Conservation (phyloP, 2,797 vertebrate genomes). For the Agapornis canus region DNA sequence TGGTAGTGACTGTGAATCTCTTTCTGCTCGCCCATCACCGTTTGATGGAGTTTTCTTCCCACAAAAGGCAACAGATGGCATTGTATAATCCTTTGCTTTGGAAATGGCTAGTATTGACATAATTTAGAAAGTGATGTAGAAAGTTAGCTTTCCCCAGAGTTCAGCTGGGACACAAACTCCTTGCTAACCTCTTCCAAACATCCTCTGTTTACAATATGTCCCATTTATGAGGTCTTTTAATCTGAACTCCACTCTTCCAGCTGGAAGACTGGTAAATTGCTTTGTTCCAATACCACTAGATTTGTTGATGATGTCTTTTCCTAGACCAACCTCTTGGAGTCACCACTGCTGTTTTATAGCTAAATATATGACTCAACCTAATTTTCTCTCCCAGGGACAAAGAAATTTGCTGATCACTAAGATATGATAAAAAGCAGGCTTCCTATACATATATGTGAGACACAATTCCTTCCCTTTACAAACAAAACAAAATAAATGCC, state of each 20-base stretch:
- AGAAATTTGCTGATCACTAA: neutral
- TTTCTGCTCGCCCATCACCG: neutral
- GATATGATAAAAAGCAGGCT: neutral
- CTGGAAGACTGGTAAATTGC: conserved; percentile 32
- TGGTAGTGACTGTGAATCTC: neutral
- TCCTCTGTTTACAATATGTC: conserved; percentile 24
- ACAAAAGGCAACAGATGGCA: conserved; percentile 48
- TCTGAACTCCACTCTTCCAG: conserved; percentile 40
- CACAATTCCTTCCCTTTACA: accelerated
- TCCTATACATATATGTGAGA: neutral
- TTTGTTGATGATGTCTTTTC: conserved; percentile 39
- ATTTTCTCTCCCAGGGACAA: neutral
- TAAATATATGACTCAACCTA: neutral
- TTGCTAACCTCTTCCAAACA: conserved; percentile 43
- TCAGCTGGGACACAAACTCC: conserved; percentile 11
- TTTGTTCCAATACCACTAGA: conserved; percentile 15
- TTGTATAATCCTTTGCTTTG: neutral
- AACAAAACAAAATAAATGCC: neutral
- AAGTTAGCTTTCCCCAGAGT: conserved; percentile 18
- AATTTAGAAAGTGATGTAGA: neutral
- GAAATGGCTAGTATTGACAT: neutral
- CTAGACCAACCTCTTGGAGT: conserved; percentile 19
- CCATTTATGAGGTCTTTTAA: conserved; percentile 26
- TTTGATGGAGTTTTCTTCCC: neutral
- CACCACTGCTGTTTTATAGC: neutral